These are phyloP conservation scores for Pyrochroa serraticornis DNA, from an alignment of 2,888 invertebrate genomes.

Conservation along the genomic window DNA sequence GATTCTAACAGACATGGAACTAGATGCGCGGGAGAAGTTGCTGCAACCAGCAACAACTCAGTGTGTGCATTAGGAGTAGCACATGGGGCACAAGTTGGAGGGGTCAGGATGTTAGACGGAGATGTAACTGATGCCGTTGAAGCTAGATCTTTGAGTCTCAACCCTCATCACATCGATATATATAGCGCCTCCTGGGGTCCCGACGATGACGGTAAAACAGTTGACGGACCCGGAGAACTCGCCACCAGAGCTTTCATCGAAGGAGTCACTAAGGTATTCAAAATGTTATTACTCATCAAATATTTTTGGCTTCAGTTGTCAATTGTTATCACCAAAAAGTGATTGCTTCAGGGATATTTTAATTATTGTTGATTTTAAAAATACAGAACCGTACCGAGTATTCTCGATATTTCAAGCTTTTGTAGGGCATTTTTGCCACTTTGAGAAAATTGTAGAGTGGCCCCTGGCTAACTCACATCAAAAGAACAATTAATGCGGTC, in stretches of 20 bases:
- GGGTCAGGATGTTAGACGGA: conserved; percentile 97
- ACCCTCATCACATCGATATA: conserved; percentile 96
- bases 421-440: no score
- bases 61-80: conserved; percentile 97
- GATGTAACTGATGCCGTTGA: conserved; percentile 99
- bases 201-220: conserved; percentile 97
- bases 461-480: no score
- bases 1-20: conserved; percentile 97
- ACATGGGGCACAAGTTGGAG: conserved; percentile 86
- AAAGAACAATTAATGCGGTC: no score
- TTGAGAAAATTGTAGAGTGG: no score
- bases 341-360: not conserved
- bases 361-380: not conserved
- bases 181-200: conserved; percentile 99
- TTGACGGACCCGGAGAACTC: conserved; percentile 95
- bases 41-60: conserved; percentile 95
- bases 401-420: no score
- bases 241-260: conserved; percentile 95
- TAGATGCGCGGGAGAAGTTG: conserved; percentile 96
- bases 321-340: no score
- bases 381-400: no score
- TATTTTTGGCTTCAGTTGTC: no score
- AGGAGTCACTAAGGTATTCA: conserved; percentile 85
- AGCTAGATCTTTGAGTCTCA: conserved; percentile 90
- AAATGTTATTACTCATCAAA: no score